These are phyloP conservation scores for Callionymus lyra DNA, from an alignment of 2,113 vertebrate genomes.

Conservation along the genomic window DNA sequence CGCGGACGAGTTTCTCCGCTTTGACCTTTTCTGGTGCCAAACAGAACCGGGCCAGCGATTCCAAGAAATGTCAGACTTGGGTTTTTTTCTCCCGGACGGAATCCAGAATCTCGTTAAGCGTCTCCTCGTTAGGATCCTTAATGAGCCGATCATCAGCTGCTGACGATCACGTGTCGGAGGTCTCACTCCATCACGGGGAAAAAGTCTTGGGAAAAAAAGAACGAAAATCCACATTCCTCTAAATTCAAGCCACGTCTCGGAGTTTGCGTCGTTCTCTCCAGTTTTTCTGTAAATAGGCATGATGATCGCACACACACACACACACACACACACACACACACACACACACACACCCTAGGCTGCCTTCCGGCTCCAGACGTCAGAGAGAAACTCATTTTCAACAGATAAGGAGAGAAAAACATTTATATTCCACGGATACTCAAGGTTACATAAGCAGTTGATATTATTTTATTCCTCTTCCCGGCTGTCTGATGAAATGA, in stretches of 20 bases:
- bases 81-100: neutral
- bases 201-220: conserved; percentile 1
- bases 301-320: neutral
- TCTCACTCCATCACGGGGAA: no score
- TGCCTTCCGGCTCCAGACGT: conserved; percentile 22
- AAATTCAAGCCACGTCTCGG: conserved; percentile 9
- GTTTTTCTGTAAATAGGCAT: no score
- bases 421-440: conserved; percentile 19
- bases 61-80: conserved; percentile 2
- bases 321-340: conserved; percentile 1
- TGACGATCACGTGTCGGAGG: conserved; percentile 3
- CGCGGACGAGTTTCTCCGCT: no score
- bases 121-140: no score
- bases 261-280: conserved; percentile 5
- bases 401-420: conserved; percentile 15
- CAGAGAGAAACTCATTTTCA: conserved; percentile 15
- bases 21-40: no score
- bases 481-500: no score
- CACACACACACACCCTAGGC: conserved; percentile 12
- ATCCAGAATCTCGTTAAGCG: conserved; percentile 20
- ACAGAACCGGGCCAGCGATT: neutral
- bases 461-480: no score
- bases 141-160: conserved; percentile 23
- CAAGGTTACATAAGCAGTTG: conserved; percentile 1
- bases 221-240: conserved; percentile 2